Evolutionary conservation across 2,797 vertebrate species (phyloP).

Genomic region (Chelonia mydas): DNA sequence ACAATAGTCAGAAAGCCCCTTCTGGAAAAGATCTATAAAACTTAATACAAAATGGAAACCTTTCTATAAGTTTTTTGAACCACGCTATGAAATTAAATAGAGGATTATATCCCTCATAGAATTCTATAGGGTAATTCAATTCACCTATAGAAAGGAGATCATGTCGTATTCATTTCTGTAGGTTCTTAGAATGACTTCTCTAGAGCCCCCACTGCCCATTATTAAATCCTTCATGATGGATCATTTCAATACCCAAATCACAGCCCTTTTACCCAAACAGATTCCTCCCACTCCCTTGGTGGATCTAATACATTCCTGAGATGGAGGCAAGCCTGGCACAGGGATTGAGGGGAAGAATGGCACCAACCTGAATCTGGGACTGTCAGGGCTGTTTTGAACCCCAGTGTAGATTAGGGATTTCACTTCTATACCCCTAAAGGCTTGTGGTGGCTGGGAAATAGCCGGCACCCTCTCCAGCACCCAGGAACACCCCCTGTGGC

Average conservation of each 20-base stretch:
- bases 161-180: background rate
- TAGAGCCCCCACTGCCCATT: background rate
- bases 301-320: background rate
- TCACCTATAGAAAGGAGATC: background rate
- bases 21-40: background rate
- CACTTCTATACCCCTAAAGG: background rate
- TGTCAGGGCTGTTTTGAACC: background rate
- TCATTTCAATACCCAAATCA: background rate
- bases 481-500: too few species aligned
- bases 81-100: too few species aligned
- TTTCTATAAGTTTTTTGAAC: background rate
- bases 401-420: background rate
- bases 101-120: background rate
- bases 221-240: background rate
- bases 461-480: too few species aligned
- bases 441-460: too few species aligned
- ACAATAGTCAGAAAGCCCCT: background rate
- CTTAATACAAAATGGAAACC: background rate
- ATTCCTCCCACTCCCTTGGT: background rate
- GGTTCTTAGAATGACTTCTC: background rate
- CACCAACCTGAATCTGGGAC: background rate
- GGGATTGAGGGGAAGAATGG: background rate
- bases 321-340: background rate
- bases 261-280: background rate
- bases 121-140: background rate